Evolutionary conservation across 2,888 invertebrate genomes (phyloP), one percentile per base, ranked within the genome.

Genomic region (Neocrepidodera transversa): DNA sequence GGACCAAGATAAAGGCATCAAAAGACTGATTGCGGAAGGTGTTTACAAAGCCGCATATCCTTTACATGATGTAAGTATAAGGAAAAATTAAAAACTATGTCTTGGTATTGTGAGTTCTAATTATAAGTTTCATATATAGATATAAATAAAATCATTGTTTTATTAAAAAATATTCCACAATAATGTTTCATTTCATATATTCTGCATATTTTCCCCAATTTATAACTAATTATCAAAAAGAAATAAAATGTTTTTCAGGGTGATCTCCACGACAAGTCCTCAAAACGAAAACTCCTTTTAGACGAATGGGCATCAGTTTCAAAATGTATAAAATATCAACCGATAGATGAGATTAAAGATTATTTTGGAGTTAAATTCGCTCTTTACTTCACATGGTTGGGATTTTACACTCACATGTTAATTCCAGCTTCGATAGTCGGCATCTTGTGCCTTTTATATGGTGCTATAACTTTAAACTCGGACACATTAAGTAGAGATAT

Each of bases 321-420:
- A 45, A 89, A 88, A 76, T 87, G 87, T 82, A 83, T 87, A 66
- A 88, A 89, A 78, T 85, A 83, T 59, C 92, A 92, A 74, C 92
- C 92, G 1, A 78, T 92, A 58, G 90, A 92, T 75, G 84, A 87
- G 64, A 86, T 92, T 59, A 87, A 89, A 82, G 87, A 89, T 71
- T 90, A 91, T 78, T 90, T 89, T 76, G 90, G 90, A 43, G 86
- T 88, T 1, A 90, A 88, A 80, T 85, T 91, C 67, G 91, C 89
- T 0, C 81, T 93, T 57, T 92, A 93, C 78, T 93, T 92, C 79
- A 87, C 91, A 10, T 93, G 92, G 92, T 81, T 92, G 43, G 92
- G 92, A 32, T 93, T 91, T 80, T 93, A 93, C 75, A 92, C 92
- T 0, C 87, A 88, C 74, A 91, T 91, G 90, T 80, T 93, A 55